Conservation (phyloP, 2,888 invertebrate species). For the Nipponacmea schrenckii region DNA sequence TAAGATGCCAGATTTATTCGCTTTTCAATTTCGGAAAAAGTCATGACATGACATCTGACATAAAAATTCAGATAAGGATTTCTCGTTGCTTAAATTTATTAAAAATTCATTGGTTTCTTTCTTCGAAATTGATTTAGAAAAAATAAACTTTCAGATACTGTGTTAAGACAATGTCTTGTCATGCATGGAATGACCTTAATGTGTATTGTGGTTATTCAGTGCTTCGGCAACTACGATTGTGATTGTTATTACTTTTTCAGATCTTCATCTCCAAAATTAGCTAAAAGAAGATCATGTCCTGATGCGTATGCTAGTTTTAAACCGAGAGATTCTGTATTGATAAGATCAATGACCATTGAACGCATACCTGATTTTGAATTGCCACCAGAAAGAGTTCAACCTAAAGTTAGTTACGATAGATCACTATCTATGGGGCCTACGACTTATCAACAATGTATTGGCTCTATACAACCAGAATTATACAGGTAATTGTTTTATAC, state of each 20-base stretch:
- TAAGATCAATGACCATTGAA: conserved; percentile 41
- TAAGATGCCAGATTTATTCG: no score
- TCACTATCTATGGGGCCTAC: not conserved
- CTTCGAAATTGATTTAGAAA: no score
- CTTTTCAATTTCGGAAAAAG: no score
- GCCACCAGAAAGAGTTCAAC: conserved; percentile 49
- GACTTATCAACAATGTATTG: conserved; percentile 16
- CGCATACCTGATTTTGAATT: conserved; percentile 46
- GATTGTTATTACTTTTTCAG: conserved; percentile 21
- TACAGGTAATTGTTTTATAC: conserved; percentile 36
- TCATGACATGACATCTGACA: no score
- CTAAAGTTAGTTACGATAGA: conserved; percentile 18
- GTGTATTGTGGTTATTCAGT: no score
- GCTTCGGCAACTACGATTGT: no score
- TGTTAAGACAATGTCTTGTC: no score
- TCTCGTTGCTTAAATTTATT: no score
- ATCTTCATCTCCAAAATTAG: conserved; percentile 34
- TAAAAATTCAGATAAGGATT: no score
- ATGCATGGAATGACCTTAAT: no score
- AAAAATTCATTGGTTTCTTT: no score
- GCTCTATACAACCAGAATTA: conserved; percentile 40
- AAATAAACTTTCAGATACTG: no score
- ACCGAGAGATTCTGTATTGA: conserved; percentile 28
- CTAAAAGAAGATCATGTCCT: conserved; percentile 42
- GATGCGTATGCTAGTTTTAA: conserved; percentile 24